phyloP scores from a whole-genome alignment of 2,888 invertebrate genomes.

The Hirtodrosophila histrioides region DNA sequence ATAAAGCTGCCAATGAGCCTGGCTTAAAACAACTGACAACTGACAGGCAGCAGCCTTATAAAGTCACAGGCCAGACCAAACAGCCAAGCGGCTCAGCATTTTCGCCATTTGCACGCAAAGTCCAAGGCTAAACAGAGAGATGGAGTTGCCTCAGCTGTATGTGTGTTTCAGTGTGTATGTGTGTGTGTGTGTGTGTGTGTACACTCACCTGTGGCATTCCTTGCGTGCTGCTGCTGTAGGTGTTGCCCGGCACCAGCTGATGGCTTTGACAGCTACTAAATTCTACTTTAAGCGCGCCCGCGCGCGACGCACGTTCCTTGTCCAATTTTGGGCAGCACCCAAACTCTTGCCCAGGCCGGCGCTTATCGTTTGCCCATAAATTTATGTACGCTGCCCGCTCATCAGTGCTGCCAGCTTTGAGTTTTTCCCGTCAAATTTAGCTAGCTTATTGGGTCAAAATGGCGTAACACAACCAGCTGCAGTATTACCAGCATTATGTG shows the following conservation, averaged over 20 bases:
- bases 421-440: no score
- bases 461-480: no score
- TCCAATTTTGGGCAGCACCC: conserved; percentile 71
- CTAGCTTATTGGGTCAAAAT: no score
- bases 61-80: conserved; percentile 66
- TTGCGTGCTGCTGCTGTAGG: conserved; percentile 71
- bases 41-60: conserved; percentile 68
- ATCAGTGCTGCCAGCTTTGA: no score
- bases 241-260: conserved; percentile 76
- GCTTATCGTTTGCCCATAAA: conserved; percentile 75
- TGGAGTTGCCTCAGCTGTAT: conserved; percentile 27
- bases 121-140: conserved; percentile 19
- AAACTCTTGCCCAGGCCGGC: conserved; percentile 48
- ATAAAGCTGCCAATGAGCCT: conserved; percentile 76
- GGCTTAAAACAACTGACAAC: conserved; percentile 72
- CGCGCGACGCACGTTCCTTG: conserved; percentile 71
- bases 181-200: conserved; percentile 1
- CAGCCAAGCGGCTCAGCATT: conserved; percentile 52
- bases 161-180: neutral
- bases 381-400: conserved; percentile 52
- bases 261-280: conserved; percentile 80
- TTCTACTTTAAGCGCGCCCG: conserved; percentile 59
- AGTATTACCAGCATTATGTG: no score
- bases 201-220: conserved; percentile 58
- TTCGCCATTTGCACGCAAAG: conserved; percentile 71